Base-by-base conservation (phyloP, 35 echinoderm and acorn worm genomes). In the Diadema setosum region DNA sequence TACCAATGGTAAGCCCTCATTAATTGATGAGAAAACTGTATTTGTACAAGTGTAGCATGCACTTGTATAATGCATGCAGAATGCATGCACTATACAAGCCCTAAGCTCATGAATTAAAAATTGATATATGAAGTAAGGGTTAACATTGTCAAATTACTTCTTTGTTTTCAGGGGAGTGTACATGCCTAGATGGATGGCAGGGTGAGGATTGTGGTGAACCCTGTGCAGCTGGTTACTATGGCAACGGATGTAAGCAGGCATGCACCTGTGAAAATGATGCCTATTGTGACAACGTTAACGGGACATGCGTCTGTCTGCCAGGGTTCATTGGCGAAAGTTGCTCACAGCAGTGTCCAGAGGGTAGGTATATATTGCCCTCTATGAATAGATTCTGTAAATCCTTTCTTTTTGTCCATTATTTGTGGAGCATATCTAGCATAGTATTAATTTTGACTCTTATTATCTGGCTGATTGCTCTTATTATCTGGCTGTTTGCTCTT, bases 221-320 rank as follows among this genome's bases (percentile, higher is more conserved):
- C 42, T 99, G 96, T 80, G 45, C 39, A 18, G 17, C n/a, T n/a
- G 67, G 86, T 35, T 91, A 58, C 60, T 95, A 90, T 58, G 93
- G 93, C 35, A 43, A 39, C 26, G 27, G 58, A 1, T 95, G 93
- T 45, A 55, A 90, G 27, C 43, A 52, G 5, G 4, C 4, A 11
- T 95, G 93, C 48, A 48, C 17, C 0, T 95, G 93, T 91, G n/a
- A 81, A 45, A 94, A 94, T 88, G 86, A 81, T 40, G 86, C 84
- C 44, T 31, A 33, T 11, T 94, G 91, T 78, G 41, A 89, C 60
- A 67, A 87, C 34, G 67, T 92, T 32, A 87, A 33, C 45, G 86
- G 80, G 17, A 7, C 16, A 12, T 95, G 87, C 49, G 57, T 12
- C 12, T 95, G 93, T 67, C 18, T 24, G 40, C 42, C 81, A 3